Evolutionary conservation across 1,140 invertebrate genomes (phyloP), one percentile per base, ranked within the genome.

Genomic region (Ridgeia piscesae): DNA sequence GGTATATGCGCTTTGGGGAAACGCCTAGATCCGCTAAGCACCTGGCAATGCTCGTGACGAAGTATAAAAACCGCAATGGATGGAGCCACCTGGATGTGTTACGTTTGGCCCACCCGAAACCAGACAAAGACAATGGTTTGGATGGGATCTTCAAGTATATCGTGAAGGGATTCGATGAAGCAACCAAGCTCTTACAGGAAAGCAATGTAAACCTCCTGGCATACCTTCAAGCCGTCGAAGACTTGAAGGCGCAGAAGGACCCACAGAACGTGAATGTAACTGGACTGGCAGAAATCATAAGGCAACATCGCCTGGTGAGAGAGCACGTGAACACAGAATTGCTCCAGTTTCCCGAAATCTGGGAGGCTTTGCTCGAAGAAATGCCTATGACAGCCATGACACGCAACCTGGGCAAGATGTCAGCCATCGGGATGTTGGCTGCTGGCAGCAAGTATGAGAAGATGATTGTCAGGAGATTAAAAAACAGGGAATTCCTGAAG

Each of bases 21-120:
- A 95, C 96, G 34, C 96, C 97, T 4, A 96, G 96, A 93, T 94
- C 96, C 33, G 96, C 97, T 2, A 95, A 97, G 94, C 96, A 97
- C 89, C 95, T 97, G 6, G 97, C 97, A 2, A 96, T 97, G 93
- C 96, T 97, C 92, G 96, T 97, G 1, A 97, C 97, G 0, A 96
- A 96, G 94, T 97, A 96, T 34, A 96, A 96, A 93, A 96, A 96
- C 4, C 96, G 97, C 93, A 96, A 97, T 94, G 97, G 97, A 1
- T 97, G 97, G 95, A 97, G 97, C 1, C 97, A 97, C 94, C 97
- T 96, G 93, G 97, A 97, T 93, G 95, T 97, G n/a, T 95, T 97
- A 1, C 96, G 97, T 93, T 96, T 97, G 91, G 96, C 97, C n/a
- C 97, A 97, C 96, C 92, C 96, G 8, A 96, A 96, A 93, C 92